phyloP scores from a whole-genome alignment of 37 sponge, comb jelly and placozoan genomes.

The Corticium candelabrum region DNA sequence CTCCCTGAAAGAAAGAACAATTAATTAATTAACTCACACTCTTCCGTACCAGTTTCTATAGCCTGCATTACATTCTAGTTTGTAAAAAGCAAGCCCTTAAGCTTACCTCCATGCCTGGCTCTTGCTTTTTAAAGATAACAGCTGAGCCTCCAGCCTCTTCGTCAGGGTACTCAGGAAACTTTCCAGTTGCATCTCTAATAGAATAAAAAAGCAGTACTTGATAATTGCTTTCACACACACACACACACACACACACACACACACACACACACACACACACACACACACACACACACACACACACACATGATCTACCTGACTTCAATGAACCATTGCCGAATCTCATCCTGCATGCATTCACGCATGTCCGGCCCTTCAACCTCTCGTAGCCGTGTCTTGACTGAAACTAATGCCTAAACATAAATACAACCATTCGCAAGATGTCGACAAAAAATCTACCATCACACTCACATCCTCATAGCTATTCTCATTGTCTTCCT shows the following conservation, averaged over 20 bases:
- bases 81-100: no score
- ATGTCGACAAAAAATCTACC: no score
- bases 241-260: constrained; percentile 6
- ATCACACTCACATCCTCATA: no score
- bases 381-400: constrained; percentile 81
- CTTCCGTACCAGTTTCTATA: no score
- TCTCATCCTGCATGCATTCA: constrained; percentile 98
- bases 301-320: constrained; percentile 50
- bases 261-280: constrained; percentile 2
- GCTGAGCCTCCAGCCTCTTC: constrained; percentile 91
- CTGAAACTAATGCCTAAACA: constrained; percentile 62
- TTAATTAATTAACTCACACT: no score
- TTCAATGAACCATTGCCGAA: constrained; percentile 99
- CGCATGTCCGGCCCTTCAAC: constrained; percentile 95
- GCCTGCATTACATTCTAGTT: no score
- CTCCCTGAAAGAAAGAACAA: no score
- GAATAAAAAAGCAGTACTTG: not conserved
- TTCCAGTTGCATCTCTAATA: constrained; percentile 90
- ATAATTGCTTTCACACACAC: not conserved
- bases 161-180: constrained; percentile 95
- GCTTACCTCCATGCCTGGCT: constrained; percentile 40
- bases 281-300: constrained; percentile 2
- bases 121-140: constrained; percentile 85
- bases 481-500: no score
- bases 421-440: not conserved